Evolutionary conservation across 2,113 vertebrate genomes (phyloP), one percentile per base, ranked within the genome.

Genomic region (Pelmatolapia mariae): DNA sequence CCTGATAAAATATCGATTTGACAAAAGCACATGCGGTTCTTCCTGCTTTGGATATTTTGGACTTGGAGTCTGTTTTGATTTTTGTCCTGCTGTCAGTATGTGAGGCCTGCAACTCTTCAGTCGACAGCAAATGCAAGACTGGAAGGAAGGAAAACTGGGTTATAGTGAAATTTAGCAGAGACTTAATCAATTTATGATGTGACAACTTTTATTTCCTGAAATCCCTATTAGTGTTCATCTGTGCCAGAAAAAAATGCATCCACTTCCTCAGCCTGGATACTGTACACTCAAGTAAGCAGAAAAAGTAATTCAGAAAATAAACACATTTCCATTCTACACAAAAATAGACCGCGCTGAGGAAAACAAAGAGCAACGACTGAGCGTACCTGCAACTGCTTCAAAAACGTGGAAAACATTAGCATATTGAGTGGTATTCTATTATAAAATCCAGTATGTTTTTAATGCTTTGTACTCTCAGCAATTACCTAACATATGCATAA

Each of bases 381-480:
- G 66, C 15, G 11, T 73, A 43, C 79, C 68, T 81, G 68, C 85
- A 85, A 87, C 85, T 87, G 81, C 85, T 61, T 89, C 82, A 83
- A 88, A 92, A 93, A 89, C 66, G 22, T 81, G 45, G 24, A 59
- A 43, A 16, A 22, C 4, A 94, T 92, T 92, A 88, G 87, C 94
- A 94, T 94, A 91, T 82, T 92, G 92, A 95, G 93, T 92, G 91
- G 79, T 91, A 89, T 85, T 90, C 84, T 85, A 87, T 93, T 93
- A 89, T 87, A 76, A 86, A 89, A 68, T 59, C 26, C 68, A 53
- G 59, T 80, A 81, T 86, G 61, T 82, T 82, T 89, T 56, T 87
- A 81, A 88, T 81, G 90, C 76, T 89, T 86, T 83, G 56, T 86
- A 87, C 83, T 89, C 80, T 31, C 85, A 71, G 33, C 85, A 80